Evolutionary conservation across 2,113 vertebrate genomes (phyloP).

Genomic region (Bufo gargarizans): DNA sequence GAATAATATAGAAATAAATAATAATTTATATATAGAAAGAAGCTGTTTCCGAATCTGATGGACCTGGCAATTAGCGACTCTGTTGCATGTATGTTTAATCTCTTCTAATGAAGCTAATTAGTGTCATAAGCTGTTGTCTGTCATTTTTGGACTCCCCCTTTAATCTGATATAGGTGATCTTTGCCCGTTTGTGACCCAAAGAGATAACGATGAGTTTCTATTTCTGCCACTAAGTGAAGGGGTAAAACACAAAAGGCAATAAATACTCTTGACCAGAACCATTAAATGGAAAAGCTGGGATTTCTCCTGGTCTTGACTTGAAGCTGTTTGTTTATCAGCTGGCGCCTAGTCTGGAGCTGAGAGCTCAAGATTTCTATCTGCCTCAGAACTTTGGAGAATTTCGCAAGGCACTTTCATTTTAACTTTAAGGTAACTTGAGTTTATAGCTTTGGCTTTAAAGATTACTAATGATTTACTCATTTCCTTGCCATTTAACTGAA

Average conservation of each 20-base stretch:
- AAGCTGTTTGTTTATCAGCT: slow-evolving; percentile 87
- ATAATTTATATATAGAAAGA: too few relatives aligned
- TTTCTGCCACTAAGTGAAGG: slow-evolving; percentile 84
- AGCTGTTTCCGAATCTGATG: too few relatives aligned
- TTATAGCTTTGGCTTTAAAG: slow-evolving; percentile 87
- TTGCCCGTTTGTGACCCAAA: slow-evolving; percentile 73
- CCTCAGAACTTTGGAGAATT: slow-evolving; percentile 84
- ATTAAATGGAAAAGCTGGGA: slow-evolving; percentile 88
- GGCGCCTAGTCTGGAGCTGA: slow-evolving; percentile 87
- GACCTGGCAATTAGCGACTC: neutral
- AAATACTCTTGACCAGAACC: slow-evolving; percentile 84
- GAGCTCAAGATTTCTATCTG: slow-evolving; percentile 88
- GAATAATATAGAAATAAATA: too few relatives aligned
- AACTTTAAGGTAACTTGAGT: slow-evolving; percentile 86
- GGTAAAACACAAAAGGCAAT: slow-evolving; percentile 84
- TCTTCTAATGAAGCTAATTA: slow-evolving; percentile 35
- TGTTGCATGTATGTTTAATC: neutral
- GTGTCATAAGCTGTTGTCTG: neutral
- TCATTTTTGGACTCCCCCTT: neutral
- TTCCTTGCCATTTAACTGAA: slow-evolving; percentile 87
- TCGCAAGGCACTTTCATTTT: slow-evolving; percentile 88
- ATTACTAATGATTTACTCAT: slow-evolving; percentile 93
- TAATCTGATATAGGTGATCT: slow-evolving; percentile 39
- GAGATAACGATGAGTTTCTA: slow-evolving; percentile 85
- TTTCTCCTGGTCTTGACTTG: slow-evolving; percentile 87